These are phyloP conservation scores for Coracopsis vasa DNA, from an alignment of 2,113 vertebrate genomes.

Conservation along the genomic window DNA sequence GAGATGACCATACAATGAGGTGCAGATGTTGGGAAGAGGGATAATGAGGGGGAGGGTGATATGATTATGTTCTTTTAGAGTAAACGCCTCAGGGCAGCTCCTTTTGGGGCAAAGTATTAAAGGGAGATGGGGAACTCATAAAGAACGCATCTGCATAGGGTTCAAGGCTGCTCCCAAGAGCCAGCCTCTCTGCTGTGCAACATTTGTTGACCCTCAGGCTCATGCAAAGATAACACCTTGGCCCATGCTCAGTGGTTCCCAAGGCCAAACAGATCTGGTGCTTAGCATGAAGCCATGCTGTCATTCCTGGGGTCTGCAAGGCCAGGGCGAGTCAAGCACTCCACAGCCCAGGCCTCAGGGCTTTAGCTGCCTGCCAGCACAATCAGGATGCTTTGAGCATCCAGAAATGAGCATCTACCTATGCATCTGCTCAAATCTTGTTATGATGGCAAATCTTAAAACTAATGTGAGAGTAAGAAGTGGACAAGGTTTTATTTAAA, in stretches of 20 bases:
- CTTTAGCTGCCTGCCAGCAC: neutral
- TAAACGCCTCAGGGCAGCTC: neutral
- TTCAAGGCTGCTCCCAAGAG: neutral
- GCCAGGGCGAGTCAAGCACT: neutral
- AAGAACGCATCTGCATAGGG: neutral
- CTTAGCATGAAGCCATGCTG: neutral
- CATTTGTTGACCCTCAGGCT: neutral
- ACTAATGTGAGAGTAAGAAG: neutral
- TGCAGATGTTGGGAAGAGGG: slow-evolving; percentile 35
- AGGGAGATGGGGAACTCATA: slow-evolving; percentile 1
- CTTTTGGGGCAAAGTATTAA: slow-evolving; percentile 15
- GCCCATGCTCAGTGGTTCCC: neutral
- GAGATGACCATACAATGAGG: slow-evolving; percentile 45
- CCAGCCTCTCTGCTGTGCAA: neutral
- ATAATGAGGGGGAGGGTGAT: slow-evolving; percentile 37
- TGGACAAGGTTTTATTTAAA: slow-evolving; percentile 2
- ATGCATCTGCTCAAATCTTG: neutral
- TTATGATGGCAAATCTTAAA: neutral
- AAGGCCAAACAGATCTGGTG: neutral
- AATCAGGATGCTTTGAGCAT: neutral
- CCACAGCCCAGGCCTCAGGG: neutral
- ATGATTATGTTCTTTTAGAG: slow-evolving; percentile 53
- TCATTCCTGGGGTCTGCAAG: neutral
- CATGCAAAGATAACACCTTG: neutral
- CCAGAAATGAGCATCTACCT: neutral